Percentiles rank a stretch among this genome's conserved stretches.
Evolutionary conservation across 2,797 vertebrate genomes (phyloP).

Genomic region (Sarcophilus harrisii): DNA sequence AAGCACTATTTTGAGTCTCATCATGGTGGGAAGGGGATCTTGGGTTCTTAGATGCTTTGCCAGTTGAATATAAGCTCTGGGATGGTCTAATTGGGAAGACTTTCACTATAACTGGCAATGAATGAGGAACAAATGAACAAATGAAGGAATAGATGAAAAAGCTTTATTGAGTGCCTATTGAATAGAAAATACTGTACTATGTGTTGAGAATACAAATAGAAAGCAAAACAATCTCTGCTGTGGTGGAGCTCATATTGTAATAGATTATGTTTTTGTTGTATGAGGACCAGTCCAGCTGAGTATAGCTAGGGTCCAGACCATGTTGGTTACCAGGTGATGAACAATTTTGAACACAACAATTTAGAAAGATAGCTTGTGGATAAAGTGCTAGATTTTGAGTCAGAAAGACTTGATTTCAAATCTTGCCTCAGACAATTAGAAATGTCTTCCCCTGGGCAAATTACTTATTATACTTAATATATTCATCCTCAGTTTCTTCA

Average conservation of each 20-base stretch:
- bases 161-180: neutral
- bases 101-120: neutral
- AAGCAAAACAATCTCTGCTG: neutral
- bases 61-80: neutral
- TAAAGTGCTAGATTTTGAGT: neutral
- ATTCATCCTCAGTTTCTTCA: neutral
- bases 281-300: neutral
- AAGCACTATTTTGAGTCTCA: neutral
- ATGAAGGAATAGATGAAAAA: neutral
- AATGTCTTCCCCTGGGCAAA: neutral
- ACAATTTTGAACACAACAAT: neutral
- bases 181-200: neutral
- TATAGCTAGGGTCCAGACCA: neutral
- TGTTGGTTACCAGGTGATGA: neutral
- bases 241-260: neutral
- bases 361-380: neutral
- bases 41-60: neutral
- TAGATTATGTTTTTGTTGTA: neutral
- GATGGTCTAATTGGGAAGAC: neutral
- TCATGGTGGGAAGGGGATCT: neutral
- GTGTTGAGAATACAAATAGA: neutral
- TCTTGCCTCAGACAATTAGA: neutral
- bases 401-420: neutral
- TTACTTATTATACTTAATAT: neutral
- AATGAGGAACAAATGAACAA: neutral